Conservation (phyloP, 2,113 vertebrate species). For the Cyanistes caeruleus region DNA sequence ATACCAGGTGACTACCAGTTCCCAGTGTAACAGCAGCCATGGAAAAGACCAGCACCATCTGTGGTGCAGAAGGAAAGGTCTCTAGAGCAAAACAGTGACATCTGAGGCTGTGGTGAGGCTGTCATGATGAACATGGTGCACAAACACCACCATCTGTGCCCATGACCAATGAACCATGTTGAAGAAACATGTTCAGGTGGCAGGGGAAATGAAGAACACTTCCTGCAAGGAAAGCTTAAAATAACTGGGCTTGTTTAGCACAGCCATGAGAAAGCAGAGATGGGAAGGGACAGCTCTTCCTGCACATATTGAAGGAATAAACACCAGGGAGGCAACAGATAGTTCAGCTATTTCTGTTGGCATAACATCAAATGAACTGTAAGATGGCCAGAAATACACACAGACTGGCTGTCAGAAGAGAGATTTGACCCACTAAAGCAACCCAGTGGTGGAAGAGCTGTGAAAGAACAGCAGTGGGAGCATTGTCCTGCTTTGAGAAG, state of each 20-base stretch:
- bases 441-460: neutral
- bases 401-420: neutral
- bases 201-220: neutral
- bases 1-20: neutral
- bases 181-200: neutral
- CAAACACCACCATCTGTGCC: neutral
- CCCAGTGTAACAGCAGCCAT: neutral
- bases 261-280: neutral
- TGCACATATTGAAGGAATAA: neutral
- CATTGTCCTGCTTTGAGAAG: neutral
- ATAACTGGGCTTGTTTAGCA: neutral
- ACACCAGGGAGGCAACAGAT: neutral
- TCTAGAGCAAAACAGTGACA: neutral
- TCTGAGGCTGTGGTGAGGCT: neutral
- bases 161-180: neutral
- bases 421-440: neutral
- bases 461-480: neutral
- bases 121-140: neutral
- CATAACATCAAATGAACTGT: neutral
- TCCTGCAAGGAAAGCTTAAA: neutral
- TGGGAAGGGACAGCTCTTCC: neutral
- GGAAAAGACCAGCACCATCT: neutral
- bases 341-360: conserved; percentile 3
- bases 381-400: neutral
- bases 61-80: neutral